These are phyloP conservation scores for Pachyrhynchus sulphureomaculatus DNA, from an alignment of 1,140 invertebrate genomes.

Conservation along the genomic window DNA sequence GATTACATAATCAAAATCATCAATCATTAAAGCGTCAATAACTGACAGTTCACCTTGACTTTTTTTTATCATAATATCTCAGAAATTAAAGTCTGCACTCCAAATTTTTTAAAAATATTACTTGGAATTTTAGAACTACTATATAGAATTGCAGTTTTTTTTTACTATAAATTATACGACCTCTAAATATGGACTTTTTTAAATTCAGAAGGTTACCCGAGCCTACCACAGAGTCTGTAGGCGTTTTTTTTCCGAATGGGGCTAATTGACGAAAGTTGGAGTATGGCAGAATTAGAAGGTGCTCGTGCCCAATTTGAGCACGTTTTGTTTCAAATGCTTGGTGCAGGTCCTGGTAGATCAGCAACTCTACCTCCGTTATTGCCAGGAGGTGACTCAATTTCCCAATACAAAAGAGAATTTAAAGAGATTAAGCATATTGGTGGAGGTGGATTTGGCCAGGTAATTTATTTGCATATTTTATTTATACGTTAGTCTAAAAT, in stretches of 20 bases:
- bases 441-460: slow-evolving; percentile 73
- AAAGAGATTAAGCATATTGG: slow-evolving; percentile 71
- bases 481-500: no score
- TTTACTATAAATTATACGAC: no score
- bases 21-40: no score
- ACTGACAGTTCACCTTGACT: no score
- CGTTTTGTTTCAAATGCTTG: slow-evolving; percentile 62
- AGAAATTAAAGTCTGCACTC: no score
- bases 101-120: no score
- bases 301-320: slow-evolving; percentile 64
- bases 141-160: no score
- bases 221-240: slow-evolving; percentile 64
- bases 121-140: no score
- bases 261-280: slow-evolving; percentile 66
- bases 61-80: no score
- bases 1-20: no score
- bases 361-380: slow-evolving; percentile 52
- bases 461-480: slow-evolving; percentile 41
- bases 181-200: no score
- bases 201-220: no score
- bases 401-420: slow-evolving; percentile 74
- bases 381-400: slow-evolving; percentile 53
- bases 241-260: slow-evolving; percentile 63
- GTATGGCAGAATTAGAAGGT: slow-evolving; percentile 64
- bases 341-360: slow-evolving; percentile 57